Percentiles rank a stretch among this genome's conserved stretches.
phyloP scores from a whole-genome alignment of 2,797 vertebrate genomes.

The Nannoperca obscura region DNA sequence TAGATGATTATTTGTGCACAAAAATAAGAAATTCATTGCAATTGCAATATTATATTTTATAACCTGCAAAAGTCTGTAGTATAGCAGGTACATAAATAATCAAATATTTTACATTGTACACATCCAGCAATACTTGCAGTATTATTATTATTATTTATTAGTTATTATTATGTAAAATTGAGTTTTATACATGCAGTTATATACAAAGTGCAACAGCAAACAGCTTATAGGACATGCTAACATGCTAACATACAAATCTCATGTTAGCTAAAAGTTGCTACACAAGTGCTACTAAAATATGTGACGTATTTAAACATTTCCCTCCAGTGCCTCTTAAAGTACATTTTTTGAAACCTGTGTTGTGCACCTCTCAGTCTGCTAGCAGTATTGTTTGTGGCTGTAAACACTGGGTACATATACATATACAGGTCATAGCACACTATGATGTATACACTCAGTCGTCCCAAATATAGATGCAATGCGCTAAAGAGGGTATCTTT shows the following conservation, averaged over 20 bases:
- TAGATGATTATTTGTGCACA: neutral
- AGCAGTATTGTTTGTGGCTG: slow-evolving; percentile 33
- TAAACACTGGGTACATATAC: slow-evolving; percentile 9
- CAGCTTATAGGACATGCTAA: neutral
- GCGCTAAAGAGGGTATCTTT: slow-evolving; percentile 19
- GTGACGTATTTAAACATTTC: neutral
- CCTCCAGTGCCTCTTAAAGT: neutral
- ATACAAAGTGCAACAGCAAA: slow-evolving; percentile 1
- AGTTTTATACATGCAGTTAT: neutral
- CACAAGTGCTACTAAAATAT: neutral
- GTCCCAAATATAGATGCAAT: slow-evolving; percentile 42
- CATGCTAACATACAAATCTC: neutral
- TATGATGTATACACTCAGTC: slow-evolving; percentile 12
- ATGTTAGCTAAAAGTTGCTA: neutral
- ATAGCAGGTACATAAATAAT: neutral
- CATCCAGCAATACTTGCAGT: neutral
- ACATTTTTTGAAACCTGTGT: neutral
- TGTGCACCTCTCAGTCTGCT: neutral
- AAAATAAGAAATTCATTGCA: slow-evolving; percentile 8
- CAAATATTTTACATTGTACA: neutral
- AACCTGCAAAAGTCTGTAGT: neutral
- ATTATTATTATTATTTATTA: too few relatives aligned
- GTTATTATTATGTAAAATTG: neutral
- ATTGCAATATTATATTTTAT: neutral
- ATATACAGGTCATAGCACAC: slow-evolving; percentile 21